Evolutionary conservation across 2,797 vertebrate genomes (phyloP), one percentile per base, ranked within the genome.

Genomic region (Odontamblyopus lacepedii): DNA sequence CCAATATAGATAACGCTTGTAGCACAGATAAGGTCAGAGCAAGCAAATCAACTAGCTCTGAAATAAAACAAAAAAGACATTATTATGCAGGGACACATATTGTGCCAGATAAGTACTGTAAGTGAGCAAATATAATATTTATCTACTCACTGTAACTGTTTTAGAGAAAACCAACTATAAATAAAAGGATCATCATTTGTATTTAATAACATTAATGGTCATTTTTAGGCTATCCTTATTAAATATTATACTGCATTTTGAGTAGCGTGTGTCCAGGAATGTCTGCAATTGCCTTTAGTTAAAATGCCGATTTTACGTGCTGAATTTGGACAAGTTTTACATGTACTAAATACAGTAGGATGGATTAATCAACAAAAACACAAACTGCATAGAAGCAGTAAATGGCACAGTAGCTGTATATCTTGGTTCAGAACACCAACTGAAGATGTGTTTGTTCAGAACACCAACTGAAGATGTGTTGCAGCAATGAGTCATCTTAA

Each of bases 401-500:
- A 78, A 60, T 50, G 19, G 23, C 32, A 67, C 65, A 30, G 48
- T 55, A 69, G 67, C 69, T 72, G 59, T 81, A 77, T 63, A 85
- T 87, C 88, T 23, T 23, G 23, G 23, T 23, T 23, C 23, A 23
- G 23, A 23, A 89, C 85, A 89, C 85, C 88, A 90, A 89, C 91
- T 91, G 91, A 93, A 90, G 89, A 92, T 90, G 91, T 91, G 92
- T 91, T 94, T 23, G 23, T 23, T 23, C 23, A 23, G 23, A 23
- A 89, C 85, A 89, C 85, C 88, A 90, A 89, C 91, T 91, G 91
- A 93, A 90, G 89, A 92, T 90, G 91, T 91, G 92, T 91, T 94
- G 91, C 91, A 93, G 87, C 87, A 91, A 93, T 95, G 94, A 94
- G 92, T 95, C 94, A 93, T 92, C 91, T 92, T 88, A 90, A 93